These are phyloP conservation scores for Nestor notabilis DNA, from an alignment of 2,113 vertebrate genomes.

Conservation along the genomic window DNA sequence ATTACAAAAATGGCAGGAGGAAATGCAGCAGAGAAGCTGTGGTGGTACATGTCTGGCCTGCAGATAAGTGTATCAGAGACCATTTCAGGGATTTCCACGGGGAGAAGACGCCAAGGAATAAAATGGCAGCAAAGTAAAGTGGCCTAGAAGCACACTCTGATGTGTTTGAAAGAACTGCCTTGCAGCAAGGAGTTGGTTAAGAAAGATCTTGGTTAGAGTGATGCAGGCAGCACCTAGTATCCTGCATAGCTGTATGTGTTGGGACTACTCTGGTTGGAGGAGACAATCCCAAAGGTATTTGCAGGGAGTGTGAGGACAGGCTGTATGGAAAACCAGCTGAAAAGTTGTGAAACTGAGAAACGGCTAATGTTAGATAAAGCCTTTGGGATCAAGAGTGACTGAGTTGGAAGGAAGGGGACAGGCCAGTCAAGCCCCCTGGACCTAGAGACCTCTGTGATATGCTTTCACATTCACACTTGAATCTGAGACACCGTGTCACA, in stretches of 20 bases:
- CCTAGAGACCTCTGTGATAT: neutral
- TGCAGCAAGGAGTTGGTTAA: neutral
- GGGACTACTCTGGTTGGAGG: neutral
- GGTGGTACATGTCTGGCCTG: neutral
- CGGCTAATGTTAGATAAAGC: neutral
- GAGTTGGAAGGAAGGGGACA: neutral
- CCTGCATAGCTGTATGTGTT: neutral
- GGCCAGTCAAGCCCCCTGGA: neutral
- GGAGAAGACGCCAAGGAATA: neutral
- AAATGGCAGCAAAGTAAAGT: neutral
- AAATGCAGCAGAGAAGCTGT: neutral
- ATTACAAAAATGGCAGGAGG: neutral
- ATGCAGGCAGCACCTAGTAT: rapidly evolving
- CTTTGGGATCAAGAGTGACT: neutral
- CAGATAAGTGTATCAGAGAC: neutral
- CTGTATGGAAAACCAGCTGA: neutral
- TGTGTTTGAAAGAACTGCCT: neutral
- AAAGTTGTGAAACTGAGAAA: neutral
- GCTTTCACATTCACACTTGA: rapidly evolving
- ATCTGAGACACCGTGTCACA: neutral
- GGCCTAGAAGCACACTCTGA: neutral
- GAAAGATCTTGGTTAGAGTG: neutral
- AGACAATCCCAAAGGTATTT: neutral
- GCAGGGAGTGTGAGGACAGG: neutral
- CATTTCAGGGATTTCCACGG: neutral